Evolutionary conservation across 1,140 invertebrate genomes (phyloP), one percentile per base, ranked within the genome.

Genomic region (Rhizoglyphus robini): DNA sequence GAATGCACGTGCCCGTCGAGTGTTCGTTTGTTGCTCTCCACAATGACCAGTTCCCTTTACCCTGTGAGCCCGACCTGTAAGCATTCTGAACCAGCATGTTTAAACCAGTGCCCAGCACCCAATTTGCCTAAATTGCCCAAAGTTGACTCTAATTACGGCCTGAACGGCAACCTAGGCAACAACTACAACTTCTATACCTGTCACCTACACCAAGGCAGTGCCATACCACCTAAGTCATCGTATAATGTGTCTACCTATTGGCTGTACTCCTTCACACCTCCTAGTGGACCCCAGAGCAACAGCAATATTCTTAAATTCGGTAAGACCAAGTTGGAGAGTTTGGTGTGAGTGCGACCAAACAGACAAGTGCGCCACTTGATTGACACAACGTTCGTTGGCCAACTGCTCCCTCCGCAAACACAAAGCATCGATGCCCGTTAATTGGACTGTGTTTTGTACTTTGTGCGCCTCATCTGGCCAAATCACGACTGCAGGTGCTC

Each of bases 401-500:
- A 41, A 41, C 36, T n/a, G n/a, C n/a, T n/a, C n/a, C n/a, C n/a
- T 11, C 18, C 18, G 36, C 8, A 41, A 41, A 41, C 36, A 18
- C 36, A 18, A 18, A 41, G 8, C 8, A 41, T 11, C 8, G 36
- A 11, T 8, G 8, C 36, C 36, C 36, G 36, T 41, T 41, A 41
- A 41, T 41, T 41, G 36, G 36, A 11, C 36, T 41, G 8, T 18
- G 18, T n/a, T n/a, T n/a, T 41, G 36, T 41, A 18, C 36, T 41
- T 41, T 41, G 36, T 41, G 18, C 18, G 36, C 36, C 36, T 41
- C 36, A 41, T 54, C 51, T 2, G 15, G 15, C 27, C 4, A 8
- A 60, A 60, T 60, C 58, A 60, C 58, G 58, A 60, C 27, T 60
- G 58, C 58, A 60, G 58, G 58, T 60, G 58, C 27, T 60, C 29